Evolutionary conservation across 1,140 invertebrate genomes (phyloP).

Genomic region (Alviniconcha marisindica): DNA sequence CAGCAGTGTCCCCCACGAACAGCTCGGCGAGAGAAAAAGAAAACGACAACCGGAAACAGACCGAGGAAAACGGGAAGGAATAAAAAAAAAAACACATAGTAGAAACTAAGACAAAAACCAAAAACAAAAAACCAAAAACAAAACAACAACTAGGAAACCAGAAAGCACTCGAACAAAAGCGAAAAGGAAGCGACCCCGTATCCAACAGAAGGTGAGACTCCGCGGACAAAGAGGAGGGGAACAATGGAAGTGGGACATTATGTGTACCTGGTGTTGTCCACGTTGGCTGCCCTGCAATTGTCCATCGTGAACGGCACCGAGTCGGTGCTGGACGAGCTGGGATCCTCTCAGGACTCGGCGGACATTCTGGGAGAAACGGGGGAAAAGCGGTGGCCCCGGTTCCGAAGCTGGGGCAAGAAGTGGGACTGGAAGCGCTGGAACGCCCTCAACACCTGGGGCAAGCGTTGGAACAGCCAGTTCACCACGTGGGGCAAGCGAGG

Average conservation of each 20-base stretch:
- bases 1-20: no score
- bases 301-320: background rate
- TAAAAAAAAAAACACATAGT: background rate
- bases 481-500: slow-evolving; percentile 34
- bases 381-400: slow-evolving; percentile 3
- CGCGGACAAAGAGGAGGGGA: no score
- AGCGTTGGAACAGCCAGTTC: slow-evolving; percentile 37
- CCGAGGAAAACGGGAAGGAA: background rate
- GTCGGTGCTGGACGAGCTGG: background rate
- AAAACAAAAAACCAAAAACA: background rate
- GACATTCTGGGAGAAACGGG: background rate
- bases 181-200: background rate
- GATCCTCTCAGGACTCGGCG: no score
- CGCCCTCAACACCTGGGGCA: slow-evolving; percentile 34
- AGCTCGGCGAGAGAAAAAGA: no score
- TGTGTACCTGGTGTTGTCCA: background rate
- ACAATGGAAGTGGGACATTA: background rate
- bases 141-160: background rate
- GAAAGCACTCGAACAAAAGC: background rate
- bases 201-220: no score
- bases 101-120: background rate
- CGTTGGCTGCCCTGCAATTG: background rate
- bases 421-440: slow-evolving; percentile 29
- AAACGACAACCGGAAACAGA: no score
- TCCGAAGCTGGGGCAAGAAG: slow-evolving; percentile 31